Evolutionary conservation across 1,140 invertebrate genomes (phyloP), one percentile per base, ranked within the genome.

Genomic region (Ceratosolen solmsi): DNA sequence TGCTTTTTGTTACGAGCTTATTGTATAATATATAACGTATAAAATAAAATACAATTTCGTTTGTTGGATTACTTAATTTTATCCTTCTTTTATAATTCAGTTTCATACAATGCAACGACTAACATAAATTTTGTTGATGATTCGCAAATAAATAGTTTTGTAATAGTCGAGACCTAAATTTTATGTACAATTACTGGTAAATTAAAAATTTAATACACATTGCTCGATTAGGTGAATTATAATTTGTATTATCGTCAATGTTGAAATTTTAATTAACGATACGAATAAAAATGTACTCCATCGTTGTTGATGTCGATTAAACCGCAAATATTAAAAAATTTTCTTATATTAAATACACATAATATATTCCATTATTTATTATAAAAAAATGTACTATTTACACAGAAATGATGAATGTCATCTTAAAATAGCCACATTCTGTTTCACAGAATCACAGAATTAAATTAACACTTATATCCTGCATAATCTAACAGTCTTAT

Each of bases 351-450:
- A 68, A 80, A 68, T 74, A 75, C 46, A 63, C 46, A 70, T 49
- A 49, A 73, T 72, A 72, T 73, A 80, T 68, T 76, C 17, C n/a
- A 58, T 82, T 70, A 70, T 58, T 38, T 71, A 76, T 82, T 77
- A 76, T 71, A 72, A 82, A 82, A 82, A 82, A 78, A 82, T 63
- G 74, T 46, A 54, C 76, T 83, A 79, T 83, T 63, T 79, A 83
- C 76, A 82, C 30, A 79, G 56, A 83, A 79, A 79, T 63, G 68
- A 82, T 78, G 73, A 82, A 78, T 78, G 54, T 82, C 81, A 78
- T 72, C 74, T 60, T 60, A 78, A 78, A 78, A 27, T 41, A 82
- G 46, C 58, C 71, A 65, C 17, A 83, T 79, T 79, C 76, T 83
- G 76, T 83, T 49, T 46, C 58, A 82, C 70, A 63, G 68, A 82